Conservation (phyloP, 2,888 invertebrate genomes). For the Chaitophorus viminalis region DNA sequence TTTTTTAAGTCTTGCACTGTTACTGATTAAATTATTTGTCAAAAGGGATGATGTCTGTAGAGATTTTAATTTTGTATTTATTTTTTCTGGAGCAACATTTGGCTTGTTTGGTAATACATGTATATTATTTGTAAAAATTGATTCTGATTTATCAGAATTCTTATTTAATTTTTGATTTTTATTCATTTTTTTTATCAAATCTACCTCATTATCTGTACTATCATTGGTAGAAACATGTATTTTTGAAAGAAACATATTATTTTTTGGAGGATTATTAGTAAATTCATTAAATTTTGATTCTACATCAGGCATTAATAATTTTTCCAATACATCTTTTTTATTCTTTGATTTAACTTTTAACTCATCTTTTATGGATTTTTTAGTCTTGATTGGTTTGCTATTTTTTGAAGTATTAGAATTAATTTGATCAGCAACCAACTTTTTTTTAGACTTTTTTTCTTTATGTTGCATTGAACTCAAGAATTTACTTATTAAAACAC, state of each 20-base stretch:
- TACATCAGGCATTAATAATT: background rate
- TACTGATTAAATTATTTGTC: background rate
- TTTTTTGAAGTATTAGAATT: background rate
- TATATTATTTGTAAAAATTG: background rate
- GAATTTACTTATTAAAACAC: slow-evolving; percentile 2
- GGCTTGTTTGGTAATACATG: background rate
- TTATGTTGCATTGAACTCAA: slow-evolving; percentile 27
- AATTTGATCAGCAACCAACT: background rate
- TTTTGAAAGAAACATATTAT: background rate
- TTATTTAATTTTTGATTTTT: slow-evolving; percentile 10
- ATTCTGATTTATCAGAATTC: background rate
- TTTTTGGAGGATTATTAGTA: background rate
- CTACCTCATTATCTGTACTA: background rate
- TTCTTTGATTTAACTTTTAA: background rate
- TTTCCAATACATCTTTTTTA: background rate
- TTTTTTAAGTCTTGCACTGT: background rate
- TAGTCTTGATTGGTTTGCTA: background rate
- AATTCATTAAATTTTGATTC: background rate
- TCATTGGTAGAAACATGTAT: background rate
- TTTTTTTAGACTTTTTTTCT: slow-evolving; percentile 8
- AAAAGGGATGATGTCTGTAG: background rate
- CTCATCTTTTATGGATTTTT: background rate
- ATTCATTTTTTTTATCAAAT: slow-evolving; percentile 1
- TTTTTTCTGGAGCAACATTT: background rate
- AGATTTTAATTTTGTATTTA: background rate